These are phyloP conservation scores for Oncorhynchus kisutch DNA, from an alignment of 2,113 vertebrate genomes.

Conservation along the genomic window DNA sequence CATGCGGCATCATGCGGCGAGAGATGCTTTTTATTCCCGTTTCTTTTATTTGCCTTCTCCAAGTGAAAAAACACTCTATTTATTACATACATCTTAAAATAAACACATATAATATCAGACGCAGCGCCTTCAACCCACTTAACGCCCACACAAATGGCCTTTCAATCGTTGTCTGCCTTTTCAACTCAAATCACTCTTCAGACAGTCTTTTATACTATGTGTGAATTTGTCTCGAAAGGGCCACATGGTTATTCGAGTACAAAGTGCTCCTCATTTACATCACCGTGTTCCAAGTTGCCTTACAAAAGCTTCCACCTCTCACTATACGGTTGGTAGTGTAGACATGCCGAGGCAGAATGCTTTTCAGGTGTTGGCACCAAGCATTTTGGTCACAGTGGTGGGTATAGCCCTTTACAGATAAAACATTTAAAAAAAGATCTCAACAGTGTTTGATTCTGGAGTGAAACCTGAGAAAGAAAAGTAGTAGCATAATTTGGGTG, in stretches of 20 bases:
- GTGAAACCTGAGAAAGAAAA: neutral
- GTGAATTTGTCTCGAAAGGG: neutral
- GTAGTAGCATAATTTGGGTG: neutral
- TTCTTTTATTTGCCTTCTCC: neutral
- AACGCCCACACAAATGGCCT: neutral
- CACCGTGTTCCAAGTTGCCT: too few relatives aligned
- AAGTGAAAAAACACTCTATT: neutral
- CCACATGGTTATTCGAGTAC: neutral
- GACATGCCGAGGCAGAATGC: too few relatives aligned
- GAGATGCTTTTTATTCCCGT: neutral
- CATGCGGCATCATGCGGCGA: neutral
- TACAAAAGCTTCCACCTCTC: too few relatives aligned
- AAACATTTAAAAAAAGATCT: neutral
- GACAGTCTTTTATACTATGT: neutral
- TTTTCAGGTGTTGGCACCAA: too few relatives aligned
- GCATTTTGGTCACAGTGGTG: neutral
- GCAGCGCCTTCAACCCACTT: neutral
- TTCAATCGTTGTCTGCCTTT: neutral
- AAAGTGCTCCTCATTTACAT: neutral
- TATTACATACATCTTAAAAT: neutral
- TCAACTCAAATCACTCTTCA: neutral
- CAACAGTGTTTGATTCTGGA: neutral
- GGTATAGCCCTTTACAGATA: neutral
- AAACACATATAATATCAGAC: neutral
- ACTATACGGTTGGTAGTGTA: too few relatives aligned